Evolutionary conservation across 2,113 vertebrate species (phyloP).

Genomic region (Bothrops jararaca): DNA sequence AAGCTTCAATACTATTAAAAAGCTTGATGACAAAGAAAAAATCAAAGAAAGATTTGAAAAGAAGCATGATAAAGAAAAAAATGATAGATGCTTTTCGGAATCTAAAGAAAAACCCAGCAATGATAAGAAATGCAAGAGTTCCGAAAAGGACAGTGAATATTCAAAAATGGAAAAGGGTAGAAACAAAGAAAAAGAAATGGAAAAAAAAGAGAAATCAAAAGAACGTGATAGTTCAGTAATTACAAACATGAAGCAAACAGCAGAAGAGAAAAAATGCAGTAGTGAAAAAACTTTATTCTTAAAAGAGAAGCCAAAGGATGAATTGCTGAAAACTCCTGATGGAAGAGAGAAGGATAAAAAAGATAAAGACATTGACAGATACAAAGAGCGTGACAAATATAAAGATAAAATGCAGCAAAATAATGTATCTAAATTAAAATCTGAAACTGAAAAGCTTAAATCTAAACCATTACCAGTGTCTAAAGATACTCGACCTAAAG

Average conservation of each 20-base stretch:
- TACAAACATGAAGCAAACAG: conserved; percentile 74
- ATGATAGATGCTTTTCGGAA: conserved; percentile 78
- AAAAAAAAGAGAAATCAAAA: conserved; percentile 83
- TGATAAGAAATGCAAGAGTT: conserved; percentile 83
- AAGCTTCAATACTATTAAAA: conserved; percentile 73
- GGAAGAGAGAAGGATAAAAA: conserved; percentile 87
- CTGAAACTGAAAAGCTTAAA: conserved; percentile 82
- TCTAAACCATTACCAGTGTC: conserved; percentile 74
- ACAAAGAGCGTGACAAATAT: conserved; percentile 87
- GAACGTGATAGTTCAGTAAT: conserved; percentile 66
- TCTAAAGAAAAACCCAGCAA: conserved; percentile 80
- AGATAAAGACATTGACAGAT: conserved; percentile 87
- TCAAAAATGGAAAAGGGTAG: conserved; percentile 81
- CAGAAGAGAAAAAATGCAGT: conserved; percentile 84
- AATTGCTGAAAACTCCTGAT: conserved; percentile 80
- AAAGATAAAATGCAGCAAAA: conserved; percentile 83
- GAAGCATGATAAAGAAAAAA: conserved; percentile 84
- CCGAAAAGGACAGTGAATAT: conserved; percentile 81
- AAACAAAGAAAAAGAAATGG: conserved; percentile 83
- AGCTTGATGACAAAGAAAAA: conserved; percentile 86
- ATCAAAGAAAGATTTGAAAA: conserved; percentile 88
- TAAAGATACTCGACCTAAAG: conserved; percentile 88
- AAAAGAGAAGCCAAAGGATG: conserved; percentile 89
- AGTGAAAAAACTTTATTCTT: conserved; percentile 74
- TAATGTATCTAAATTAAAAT: conserved; percentile 73